Evolutionary conservation across 1,140 invertebrate genomes (phyloP).

Genomic region (Nixonia krombeini): DNA sequence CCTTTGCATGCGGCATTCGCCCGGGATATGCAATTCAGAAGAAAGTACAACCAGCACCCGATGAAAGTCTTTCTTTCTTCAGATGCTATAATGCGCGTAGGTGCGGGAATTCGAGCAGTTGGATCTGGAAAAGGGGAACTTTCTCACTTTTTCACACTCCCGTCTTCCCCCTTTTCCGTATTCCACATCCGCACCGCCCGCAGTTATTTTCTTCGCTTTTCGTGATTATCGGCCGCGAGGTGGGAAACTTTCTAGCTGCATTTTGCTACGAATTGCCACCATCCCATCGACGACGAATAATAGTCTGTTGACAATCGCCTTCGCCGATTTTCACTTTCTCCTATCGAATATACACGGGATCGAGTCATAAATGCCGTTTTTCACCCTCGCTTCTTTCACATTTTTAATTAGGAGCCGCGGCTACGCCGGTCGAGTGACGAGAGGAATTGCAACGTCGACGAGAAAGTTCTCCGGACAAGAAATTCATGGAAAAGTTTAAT

Average conservation of each 20-base stretch:
- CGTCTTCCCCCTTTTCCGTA: conserved; percentile 10
- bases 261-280: conserved; percentile 11
- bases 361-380: conserved; percentile 4
- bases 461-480: no score
- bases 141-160: conserved; percentile 10
- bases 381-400: background rate
- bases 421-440: no score
- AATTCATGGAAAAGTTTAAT: no score
- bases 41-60: conserved; percentile 32
- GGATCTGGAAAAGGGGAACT: conserved; percentile 3
- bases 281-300: conserved; percentile 5
- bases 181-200: background rate
- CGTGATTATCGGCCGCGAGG: conserved; percentile 10
- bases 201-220: conserved; percentile 14
- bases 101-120: conserved; percentile 40
- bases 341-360: conserved; percentile 1
- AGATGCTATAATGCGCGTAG: conserved; percentile 11
- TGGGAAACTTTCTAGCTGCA: conserved; percentile 5
- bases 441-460: no score
- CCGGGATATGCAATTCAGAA: conserved; percentile 31
- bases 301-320: conserved; percentile 12
- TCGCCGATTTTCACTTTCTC: conserved; percentile 2
- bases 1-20: no score
- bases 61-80: conserved; percentile 49
- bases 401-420: conserved; percentile 7